Conservation (phyloP, 2,888 invertebrate species). For the Eustalomyia histrio region DNA sequence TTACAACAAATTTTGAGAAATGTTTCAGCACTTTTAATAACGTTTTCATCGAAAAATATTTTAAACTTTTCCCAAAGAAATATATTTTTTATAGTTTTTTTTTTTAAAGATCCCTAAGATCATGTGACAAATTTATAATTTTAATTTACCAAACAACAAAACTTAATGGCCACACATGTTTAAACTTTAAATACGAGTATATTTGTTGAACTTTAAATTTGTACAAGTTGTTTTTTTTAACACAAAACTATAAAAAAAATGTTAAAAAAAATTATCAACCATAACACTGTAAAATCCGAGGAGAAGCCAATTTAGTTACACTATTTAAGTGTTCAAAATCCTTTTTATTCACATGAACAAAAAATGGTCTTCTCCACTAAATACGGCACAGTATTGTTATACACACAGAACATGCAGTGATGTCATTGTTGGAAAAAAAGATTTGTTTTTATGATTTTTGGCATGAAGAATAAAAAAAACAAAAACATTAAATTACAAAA, state of each 20-base stretch:
- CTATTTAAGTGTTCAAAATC: conserved; percentile 60
- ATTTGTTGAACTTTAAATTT: neutral
- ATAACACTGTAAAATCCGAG: conserved; percentile 53
- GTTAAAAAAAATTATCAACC: conserved; percentile 38
- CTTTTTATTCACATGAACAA: conserved; percentile 28
- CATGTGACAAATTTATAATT: neutral
- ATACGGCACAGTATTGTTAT: conserved; percentile 14
- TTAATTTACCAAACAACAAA: neutral
- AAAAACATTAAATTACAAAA: neutral
- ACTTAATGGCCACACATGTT: neutral
- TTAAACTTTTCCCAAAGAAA: no score
- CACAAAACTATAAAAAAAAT: neutral
- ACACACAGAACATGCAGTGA: conserved; percentile 1
- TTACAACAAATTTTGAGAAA: no score
- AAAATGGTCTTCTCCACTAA: conserved; percentile 6
- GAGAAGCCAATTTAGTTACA: conserved; percentile 56
- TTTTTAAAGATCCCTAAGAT: no score
- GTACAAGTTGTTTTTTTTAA: neutral
- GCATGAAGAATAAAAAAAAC: conserved; percentile 32
- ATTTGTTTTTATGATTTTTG: conserved; percentile 43
- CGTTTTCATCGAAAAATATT: no score
- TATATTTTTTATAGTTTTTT: no score
- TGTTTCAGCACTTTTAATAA: no score
- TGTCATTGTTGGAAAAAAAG: conserved; percentile 42
- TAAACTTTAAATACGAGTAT: neutral